Conservation (phyloP, 2,888 invertebrate genomes). For the Heteromyza rotundicornis region DNA sequence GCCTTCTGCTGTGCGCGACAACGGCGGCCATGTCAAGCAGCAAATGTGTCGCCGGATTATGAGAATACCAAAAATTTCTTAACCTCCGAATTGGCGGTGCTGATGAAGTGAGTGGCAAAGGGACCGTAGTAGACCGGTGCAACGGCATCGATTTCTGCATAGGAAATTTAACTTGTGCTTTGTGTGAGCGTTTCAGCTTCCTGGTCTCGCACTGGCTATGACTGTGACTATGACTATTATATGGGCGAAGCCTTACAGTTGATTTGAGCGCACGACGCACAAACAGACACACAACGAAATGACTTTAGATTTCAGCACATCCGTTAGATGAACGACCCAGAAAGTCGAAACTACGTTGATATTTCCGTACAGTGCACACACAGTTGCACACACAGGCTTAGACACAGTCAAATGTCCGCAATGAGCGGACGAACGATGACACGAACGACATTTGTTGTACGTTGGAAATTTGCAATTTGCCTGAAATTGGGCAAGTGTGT, state of each 20-base stretch:
- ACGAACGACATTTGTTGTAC: background rate
- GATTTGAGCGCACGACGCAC: background rate
- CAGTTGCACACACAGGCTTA: no score
- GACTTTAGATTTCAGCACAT: slow-evolving; percentile 9
- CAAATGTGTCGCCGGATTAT: slow-evolving; percentile 1
- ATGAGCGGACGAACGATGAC: background rate
- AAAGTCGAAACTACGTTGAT: slow-evolving; percentile 7
- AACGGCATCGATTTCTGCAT: slow-evolving; percentile 16
- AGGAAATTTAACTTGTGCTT: slow-evolving; percentile 11
- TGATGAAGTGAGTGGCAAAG: background rate
- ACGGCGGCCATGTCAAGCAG: background rate
- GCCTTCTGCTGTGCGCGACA: background rate
- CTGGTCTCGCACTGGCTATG: no score
- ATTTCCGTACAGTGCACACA: no score
- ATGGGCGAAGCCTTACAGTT: background rate
- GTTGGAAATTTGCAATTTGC: slow-evolving; percentile 15
- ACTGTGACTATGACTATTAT: background rate
- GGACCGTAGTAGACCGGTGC: no score
- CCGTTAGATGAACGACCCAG: slow-evolving; percentile 6
- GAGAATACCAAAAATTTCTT: background rate
- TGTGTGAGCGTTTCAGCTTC: slow-evolving; percentile 8
- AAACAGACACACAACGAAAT: no score
- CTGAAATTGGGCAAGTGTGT: slow-evolving; percentile 10
- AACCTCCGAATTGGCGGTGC: background rate
- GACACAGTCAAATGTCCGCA: background rate